Conservation (phyloP, 1,140 invertebrate genomes). For the Tetraneura akinire region DNA sequence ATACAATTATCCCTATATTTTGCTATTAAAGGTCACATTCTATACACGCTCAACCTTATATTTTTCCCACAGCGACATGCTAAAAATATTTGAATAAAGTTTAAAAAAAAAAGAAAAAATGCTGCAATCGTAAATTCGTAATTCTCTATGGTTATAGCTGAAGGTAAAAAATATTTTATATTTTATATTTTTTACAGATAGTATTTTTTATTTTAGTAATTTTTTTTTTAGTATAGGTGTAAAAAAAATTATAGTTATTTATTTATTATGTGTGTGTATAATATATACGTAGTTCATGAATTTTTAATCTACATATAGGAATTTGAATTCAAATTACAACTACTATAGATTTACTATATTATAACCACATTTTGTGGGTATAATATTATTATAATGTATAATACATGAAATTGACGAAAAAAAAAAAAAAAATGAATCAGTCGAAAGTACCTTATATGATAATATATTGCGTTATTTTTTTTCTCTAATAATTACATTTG, state of each 20-base stretch:
- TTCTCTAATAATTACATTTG: too few relatives aligned
- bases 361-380: too few relatives aligned
- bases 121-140: not conserved
- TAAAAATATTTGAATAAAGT: conserved; percentile 33
- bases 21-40: conserved; percentile 3
- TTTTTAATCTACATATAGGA: too few relatives aligned
- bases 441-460: too few relatives aligned
- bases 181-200: not conserved
- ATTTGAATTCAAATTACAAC: too few relatives aligned
- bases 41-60: not conserved
- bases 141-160: not conserved
- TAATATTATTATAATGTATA: too few relatives aligned
- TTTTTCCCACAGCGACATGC: conserved; percentile 33
- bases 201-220: not conserved
- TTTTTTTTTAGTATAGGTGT: not conserved
- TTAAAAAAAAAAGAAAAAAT: conserved; percentile 13
- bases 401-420: too few relatives aligned
- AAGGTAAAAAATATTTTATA: not conserved
- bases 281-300: too few relatives aligned
- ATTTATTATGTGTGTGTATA: too few relatives aligned
- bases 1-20: not conserved
- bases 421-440: too few relatives aligned
- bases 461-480: too few relatives aligned
- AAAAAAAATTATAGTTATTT: not conserved
- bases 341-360: too few relatives aligned